Evolutionary conservation across 1,140 invertebrate genomes (phyloP).

Genomic region (Drosophila azteca): DNA sequence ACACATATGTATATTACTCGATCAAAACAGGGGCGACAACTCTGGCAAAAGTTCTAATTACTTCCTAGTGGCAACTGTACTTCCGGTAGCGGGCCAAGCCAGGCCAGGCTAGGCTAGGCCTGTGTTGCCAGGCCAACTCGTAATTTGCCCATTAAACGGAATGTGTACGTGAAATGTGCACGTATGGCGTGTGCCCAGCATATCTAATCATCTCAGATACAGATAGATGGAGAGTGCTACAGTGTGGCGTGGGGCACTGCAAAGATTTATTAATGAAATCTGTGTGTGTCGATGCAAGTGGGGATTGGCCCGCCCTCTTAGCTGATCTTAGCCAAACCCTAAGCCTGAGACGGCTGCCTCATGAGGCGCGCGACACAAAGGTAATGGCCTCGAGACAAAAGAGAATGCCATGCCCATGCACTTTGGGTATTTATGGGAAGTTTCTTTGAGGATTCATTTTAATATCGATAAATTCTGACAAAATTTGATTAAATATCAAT

Average conservation of each 20-base stretch:
- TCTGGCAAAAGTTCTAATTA: slow-evolving; percentile 2
- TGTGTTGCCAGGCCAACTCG: slow-evolving; percentile 52
- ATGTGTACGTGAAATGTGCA: slow-evolving; percentile 42
- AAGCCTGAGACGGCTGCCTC: too few species aligned
- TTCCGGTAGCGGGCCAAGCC: slow-evolving; percentile 44
- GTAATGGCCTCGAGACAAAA: too few species aligned
- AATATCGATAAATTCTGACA: too few species aligned
- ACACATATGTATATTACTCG: slow-evolving; percentile 1
- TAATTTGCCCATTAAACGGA: slow-evolving; percentile 56
- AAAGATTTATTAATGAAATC: slow-evolving; percentile 69
- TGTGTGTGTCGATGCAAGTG: slow-evolving; percentile 10
- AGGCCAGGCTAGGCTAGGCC: neutral
- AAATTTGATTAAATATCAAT: too few species aligned
- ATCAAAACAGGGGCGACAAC: neutral
- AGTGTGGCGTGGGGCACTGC: slow-evolving; percentile 13
- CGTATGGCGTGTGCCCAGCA: slow-evolving; percentile 43
- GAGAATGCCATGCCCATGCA: too few species aligned
- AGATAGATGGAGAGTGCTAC: neutral
- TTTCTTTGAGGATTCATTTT: too few species aligned
- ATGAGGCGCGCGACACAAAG: too few species aligned
- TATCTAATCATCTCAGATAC: slow-evolving; percentile 39
- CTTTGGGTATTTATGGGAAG: too few species aligned
- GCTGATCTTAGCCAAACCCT: neutral
- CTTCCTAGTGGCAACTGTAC: slow-evolving; percentile 57
- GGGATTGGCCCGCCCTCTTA: slow-evolving; percentile 39